Percentiles rank a stretch among this genome's conserved stretches.
Conservation (phyloP, 2,797 vertebrate genomes). For the Pelodytes ibericus region DNA sequence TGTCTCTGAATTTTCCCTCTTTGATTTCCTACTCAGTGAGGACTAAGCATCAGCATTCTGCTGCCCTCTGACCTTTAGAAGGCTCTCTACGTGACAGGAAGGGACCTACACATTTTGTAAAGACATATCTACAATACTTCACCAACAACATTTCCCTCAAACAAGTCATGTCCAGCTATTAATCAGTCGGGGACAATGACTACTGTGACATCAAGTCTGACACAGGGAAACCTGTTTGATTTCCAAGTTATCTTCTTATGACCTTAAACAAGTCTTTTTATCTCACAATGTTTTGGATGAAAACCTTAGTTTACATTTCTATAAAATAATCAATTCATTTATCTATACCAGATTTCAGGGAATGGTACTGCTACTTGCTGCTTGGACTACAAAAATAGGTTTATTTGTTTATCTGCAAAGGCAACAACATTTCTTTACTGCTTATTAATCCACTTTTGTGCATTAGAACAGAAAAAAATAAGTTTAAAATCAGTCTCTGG, state of each 20-base stretch:
- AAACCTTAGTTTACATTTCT: no score
- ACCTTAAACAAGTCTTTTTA: background rate
- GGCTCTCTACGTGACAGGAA: slow-evolving; percentile 2
- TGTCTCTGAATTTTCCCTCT: slow-evolving; percentile 7
- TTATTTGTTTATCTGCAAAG: no score
- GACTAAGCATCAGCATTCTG: background rate
- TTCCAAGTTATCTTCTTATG: background rate
- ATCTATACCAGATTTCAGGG: no score
- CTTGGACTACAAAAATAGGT: no score
- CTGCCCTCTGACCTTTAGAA: background rate
- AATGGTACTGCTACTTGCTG: no score
- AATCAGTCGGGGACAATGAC: background rate
- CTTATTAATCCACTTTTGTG: no score
- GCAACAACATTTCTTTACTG: no score
- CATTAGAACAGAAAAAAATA: no score
- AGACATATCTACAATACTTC: background rate
- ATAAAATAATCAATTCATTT: no score
- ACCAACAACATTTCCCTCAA: slow-evolving; percentile 1
- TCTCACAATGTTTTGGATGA: background rate
- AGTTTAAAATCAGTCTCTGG: no score
- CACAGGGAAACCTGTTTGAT: background rate
- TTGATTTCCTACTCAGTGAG: background rate
- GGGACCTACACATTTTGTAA: background rate
- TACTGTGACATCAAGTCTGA: background rate
- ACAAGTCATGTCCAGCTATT: background rate